phyloP scores from a whole-genome alignment of 2,797 vertebrate genomes.

The Sus cebifrons region DNA sequence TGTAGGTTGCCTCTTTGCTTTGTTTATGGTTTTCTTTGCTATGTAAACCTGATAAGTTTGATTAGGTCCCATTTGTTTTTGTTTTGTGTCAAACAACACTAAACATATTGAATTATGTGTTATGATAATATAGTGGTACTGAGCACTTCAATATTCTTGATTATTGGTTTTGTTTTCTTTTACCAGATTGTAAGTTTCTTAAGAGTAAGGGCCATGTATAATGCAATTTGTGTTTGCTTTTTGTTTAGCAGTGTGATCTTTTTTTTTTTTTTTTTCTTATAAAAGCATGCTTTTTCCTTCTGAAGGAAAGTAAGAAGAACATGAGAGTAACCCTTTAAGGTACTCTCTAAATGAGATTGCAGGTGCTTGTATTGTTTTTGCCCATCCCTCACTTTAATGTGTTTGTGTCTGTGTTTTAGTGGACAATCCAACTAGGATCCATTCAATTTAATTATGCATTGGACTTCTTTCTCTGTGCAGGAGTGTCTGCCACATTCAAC shows the following conservation, averaged over 20 bases:
- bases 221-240: not conserved
- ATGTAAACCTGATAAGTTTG: no score
- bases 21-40: no score
- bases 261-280: not conserved
- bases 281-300: not conserved
- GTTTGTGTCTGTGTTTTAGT: not conserved
- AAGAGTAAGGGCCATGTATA: not conserved
- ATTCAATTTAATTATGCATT: not conserved
- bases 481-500: not conserved
- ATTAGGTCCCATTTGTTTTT: no score
- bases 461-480: not conserved
- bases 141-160: slow-evolving; percentile 3
- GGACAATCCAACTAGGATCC: not conserved
- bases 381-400: not conserved
- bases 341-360: not conserved
- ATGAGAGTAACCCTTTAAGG: not conserved
- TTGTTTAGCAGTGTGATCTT: not conserved
- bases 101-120: not conserved
- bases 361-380: not conserved
- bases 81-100: not conserved
- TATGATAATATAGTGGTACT: not conserved
- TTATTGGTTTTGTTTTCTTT: slow-evolving; percentile 32
- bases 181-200: not conserved
- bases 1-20: no score
- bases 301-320: not conserved